Base-by-base conservation (phyloP, 1,140 invertebrate genomes). In the Drosophila truncata region DNA sequence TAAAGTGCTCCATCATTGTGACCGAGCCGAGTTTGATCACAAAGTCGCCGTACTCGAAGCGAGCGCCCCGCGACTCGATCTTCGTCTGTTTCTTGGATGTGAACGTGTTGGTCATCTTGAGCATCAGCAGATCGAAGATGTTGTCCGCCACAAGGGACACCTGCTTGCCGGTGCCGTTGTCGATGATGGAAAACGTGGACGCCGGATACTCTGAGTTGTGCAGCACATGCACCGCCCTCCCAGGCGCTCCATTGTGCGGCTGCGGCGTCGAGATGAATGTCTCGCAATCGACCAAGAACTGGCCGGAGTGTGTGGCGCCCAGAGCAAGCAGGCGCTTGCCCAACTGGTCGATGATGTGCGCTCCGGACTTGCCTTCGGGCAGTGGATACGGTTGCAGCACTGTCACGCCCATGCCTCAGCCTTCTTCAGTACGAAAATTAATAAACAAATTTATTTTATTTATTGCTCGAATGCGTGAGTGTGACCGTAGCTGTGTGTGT, bases 121-220 rank as follows among this genome's bases (percentile, higher is more conserved):
- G 94, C 96, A 99, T 97, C 0, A 99, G 93, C 29, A 98, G 93
- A 93, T 99, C 98, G 91, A 99, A 99, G 5, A 99, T 93, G 1
- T 96, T 95, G 93, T 99, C 98, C 0, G 98, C 97, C 29, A 98
- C 96, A 1, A 99, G 94, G 31, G 97, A 96, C 13, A 98, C 96
- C 42, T 96, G 96, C 92, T 98, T 97, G 23, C 91, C 91, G 39
- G 95, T 96, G 2, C 96, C 96, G 78, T 96, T 97, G 91, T 99
- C 98, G 6, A 99, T 94, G 14, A 99, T 95, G 8, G 98, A 96
- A 93, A 99, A 99, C 13, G 98, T 97, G 0, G 98, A 97, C 1
- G 97, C 97, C 2, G 98, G 98, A 84, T 98, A 97, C 92, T 99
- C 98, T 0, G 97, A 98, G 93, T 99, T 98, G 93, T 99, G 98